These are phyloP conservation scores for Colistium nudipinnis DNA, from an alignment of 2,113 vertebrate species.

Conservation along the genomic window DNA sequence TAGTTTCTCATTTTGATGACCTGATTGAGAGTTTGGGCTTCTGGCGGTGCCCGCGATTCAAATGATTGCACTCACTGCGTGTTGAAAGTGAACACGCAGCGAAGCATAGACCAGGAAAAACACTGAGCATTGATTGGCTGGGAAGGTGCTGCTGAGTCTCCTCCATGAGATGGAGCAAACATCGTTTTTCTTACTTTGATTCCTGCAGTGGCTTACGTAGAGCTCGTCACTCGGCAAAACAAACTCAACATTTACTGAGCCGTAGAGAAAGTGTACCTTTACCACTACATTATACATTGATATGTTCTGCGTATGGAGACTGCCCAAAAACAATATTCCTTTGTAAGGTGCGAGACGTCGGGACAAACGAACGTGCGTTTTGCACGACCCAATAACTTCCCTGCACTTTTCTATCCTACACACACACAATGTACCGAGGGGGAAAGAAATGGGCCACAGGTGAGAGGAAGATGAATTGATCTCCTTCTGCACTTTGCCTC, in stretches of 20 bases:
- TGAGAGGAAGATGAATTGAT: not conserved
- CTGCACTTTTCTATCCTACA: no score
- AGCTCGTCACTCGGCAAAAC: no score
- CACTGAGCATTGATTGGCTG: conserved; percentile 10
- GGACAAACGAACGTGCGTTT: no score
- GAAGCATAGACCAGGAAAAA: not conserved
- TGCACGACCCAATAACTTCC: no score
- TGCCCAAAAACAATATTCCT: no score
- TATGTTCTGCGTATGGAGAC: no score
- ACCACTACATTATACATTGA: no score
- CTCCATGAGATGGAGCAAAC: conserved; percentile 10
- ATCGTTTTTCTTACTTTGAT: conserved; percentile 1
- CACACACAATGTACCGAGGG: no score
- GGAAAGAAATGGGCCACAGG: not conserved
- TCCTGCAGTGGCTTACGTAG: no score
- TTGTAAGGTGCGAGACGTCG: no score
- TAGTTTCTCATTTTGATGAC: conserved; percentile 19
- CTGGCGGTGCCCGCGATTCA: not conserved
- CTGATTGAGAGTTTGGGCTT: conserved; percentile 23
- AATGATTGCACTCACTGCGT: conserved; percentile 12
- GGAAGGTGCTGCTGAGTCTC: conserved; percentile 3
- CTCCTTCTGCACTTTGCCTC: conserved; percentile 8
- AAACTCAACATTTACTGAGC: no score
- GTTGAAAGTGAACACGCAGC: not conserved
- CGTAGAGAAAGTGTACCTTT: no score